phyloP scores from a whole-genome alignment of 2,888 invertebrate species.

The Epicampocera succincta region DNA sequence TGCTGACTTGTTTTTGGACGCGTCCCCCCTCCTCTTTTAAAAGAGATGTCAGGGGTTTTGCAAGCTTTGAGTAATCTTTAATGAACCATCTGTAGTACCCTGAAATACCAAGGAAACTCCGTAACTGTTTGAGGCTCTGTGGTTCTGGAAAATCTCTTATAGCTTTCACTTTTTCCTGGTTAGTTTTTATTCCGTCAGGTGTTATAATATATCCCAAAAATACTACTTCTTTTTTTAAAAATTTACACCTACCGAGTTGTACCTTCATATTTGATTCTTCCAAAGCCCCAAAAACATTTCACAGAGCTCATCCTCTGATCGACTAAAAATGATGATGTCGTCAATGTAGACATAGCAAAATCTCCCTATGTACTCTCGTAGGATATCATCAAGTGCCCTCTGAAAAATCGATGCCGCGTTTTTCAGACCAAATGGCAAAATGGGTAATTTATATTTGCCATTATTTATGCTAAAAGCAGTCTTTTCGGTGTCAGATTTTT shows the following conservation, averaged over 20 bases:
- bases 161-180: too few relatives aligned
- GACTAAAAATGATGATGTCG: slow-evolving; percentile 27
- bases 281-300: background rate
- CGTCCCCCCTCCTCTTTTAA: too few relatives aligned
- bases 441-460: slow-evolving; percentile 27
- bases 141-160: too few relatives aligned
- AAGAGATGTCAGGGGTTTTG: too few relatives aligned
- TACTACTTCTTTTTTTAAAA: background rate
- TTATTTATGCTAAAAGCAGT: slow-evolving; percentile 17
- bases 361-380: slow-evolving; percentile 20
- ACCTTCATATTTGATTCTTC: background rate
- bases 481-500: slow-evolving; percentile 4
- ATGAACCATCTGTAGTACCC: too few relatives aligned
- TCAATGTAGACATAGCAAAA: slow-evolving; percentile 33
- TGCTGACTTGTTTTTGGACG: too few relatives aligned
- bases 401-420: slow-evolving; percentile 21
- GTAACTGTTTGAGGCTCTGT: too few relatives aligned
- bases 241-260: background rate
- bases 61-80: too few relatives aligned
- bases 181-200: too few relatives aligned
- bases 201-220: background rate
- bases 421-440: background rate
- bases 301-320: background rate
- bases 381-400: slow-evolving; percentile 13
- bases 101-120: too few relatives aligned